phyloP scores from a whole-genome alignment of 2,797 vertebrate genomes.

The Knipowitschia caucasica region DNA sequence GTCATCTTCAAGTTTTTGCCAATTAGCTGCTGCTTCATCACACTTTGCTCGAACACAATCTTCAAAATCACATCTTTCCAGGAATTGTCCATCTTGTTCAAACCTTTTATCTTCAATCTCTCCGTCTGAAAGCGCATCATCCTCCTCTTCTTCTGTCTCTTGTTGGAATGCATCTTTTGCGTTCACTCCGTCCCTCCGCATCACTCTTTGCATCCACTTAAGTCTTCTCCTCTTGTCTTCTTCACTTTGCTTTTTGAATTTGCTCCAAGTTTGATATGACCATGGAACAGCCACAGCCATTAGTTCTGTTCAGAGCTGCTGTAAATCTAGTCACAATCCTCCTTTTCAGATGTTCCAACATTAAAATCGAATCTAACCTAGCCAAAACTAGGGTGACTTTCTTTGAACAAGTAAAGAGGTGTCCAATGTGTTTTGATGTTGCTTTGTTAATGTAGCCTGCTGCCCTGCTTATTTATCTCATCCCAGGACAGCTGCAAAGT shows the following conservation, averaged over 20 bases:
- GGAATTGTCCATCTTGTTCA: not conserved
- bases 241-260: slow-evolving; percentile 26
- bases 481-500: slow-evolving; percentile 31
- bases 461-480: slow-evolving; percentile 9
- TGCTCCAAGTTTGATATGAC: slow-evolving; percentile 15
- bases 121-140: not conserved
- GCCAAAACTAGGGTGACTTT: no score
- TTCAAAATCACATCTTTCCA: not conserved
- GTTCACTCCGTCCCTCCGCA: not conserved
- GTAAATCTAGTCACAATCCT: not conserved
- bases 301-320: not conserved
- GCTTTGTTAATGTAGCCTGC: slow-evolving; percentile 19
- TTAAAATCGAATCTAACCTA: no score
- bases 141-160: not conserved
- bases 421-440: slow-evolving; percentile 8
- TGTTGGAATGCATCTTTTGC: not conserved
- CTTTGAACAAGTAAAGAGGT: not conserved
- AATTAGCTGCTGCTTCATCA: not conserved
- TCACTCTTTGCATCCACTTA: slow-evolving; percentile 21
- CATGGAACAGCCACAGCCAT: slow-evolving; percentile 32
- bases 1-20: not conserved
- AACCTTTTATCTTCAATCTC: not conserved
- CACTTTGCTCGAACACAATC: not conserved
- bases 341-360: not conserved
- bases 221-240: slow-evolving; percentile 16